Evolutionary conservation across 2,113 vertebrate species (phyloP).

Genomic region (Irena cyanogastra): DNA sequence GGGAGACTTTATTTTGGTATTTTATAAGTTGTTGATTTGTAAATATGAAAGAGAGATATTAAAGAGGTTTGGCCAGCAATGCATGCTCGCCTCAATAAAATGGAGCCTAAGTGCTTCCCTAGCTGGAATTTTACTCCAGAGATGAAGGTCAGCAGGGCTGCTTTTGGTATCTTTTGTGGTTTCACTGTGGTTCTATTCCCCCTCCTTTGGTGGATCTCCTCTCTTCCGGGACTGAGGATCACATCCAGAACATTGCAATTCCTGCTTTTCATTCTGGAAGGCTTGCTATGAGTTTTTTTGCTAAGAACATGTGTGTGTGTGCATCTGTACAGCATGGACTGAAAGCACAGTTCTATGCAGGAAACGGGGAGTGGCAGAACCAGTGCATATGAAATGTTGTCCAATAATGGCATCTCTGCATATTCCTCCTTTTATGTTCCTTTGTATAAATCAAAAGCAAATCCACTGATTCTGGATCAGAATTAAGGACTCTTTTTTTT

Average conservation of each 20-base stretch:
- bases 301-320: background rate
- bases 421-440: background rate
- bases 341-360: background rate
- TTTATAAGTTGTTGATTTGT: constrained; percentile 6
- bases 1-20: background rate
- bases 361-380: background rate
- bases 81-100: background rate
- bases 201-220: background rate
- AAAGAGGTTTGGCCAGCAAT: background rate
- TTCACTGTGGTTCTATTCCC: background rate
- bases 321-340: background rate
- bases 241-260: background rate
- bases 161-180: background rate
- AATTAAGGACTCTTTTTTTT: background rate
- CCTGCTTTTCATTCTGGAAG: background rate
- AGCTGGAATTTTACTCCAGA: background rate
- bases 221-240: background rate
- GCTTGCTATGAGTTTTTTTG: background rate
- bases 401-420: background rate
- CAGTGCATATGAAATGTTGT: background rate
- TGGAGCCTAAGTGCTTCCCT: background rate
- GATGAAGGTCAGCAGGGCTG: background rate
- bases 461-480: background rate
- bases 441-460: background rate
- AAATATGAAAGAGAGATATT: background rate